Evolutionary conservation across 2,888 invertebrate genomes (phyloP), one percentile per base, ranked within the genome.

Genomic region (Drosophila nr. medialis): DNA sequence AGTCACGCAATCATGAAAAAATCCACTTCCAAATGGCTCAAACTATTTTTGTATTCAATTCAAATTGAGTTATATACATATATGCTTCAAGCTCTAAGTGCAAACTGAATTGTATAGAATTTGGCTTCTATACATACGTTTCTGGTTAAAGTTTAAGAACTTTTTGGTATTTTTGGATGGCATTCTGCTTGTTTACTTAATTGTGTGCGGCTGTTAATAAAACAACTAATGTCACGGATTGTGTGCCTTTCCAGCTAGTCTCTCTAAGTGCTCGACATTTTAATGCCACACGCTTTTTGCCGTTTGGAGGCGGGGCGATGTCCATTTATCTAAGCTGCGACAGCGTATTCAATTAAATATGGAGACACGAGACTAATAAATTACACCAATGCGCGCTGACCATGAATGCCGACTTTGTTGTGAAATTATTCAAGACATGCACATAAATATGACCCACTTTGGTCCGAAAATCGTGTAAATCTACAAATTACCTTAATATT

Each of bases 401-500:
- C 54, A 63, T 36, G 51, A 60, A 42, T 49, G 21, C 15, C 21
- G 34, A 51, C 34, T 15, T 63, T 49, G 48, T 11, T 58, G 38
- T 40, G 58, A 29, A 1, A 27, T 27, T 48, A 38, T 63, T 64
- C 48, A 58, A 49, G 67, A 50, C 53, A 63, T 30, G 65, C 68
- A 67, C 87, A 77, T 85, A 79, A 86, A 84, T 81, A 75, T 77
- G 73, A 58, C 75, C 80, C 64, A 80, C 58, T 73, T 89, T 72
- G 70, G 27, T 24, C 3, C 36, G 70, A 64, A 67, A 77, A 75
- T 69, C 81, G 72, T 85, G 71, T 85, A 81, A 83, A 81, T 88
- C 90, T 75, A 88, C 86, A 90, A 86, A 86, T 86, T 86, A 83
- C 86, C 86, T 90, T 64, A 90, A 90, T 88, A 90, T 86, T 90